Conservation (phyloP, 2,888 invertebrate genomes). For the Sinotaia quadrata region DNA sequence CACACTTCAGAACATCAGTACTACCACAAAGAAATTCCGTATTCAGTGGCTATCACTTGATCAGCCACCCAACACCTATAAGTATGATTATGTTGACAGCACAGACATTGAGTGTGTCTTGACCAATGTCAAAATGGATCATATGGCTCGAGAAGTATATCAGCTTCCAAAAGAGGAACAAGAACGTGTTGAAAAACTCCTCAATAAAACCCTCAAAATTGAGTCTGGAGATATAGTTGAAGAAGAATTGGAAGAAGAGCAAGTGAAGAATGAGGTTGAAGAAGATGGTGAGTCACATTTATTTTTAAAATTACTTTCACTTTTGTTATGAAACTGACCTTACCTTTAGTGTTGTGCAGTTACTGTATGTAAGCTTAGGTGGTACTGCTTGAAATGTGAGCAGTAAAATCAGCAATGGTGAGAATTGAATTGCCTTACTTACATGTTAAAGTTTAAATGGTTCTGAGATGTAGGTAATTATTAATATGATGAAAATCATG, state of each 20-base stretch:
- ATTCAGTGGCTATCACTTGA: slow-evolving; percentile 84
- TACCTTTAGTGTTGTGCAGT: no score
- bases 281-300: slow-evolving; percentile 31
- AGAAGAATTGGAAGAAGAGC: slow-evolving; percentile 41
- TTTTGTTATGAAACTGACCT: no score
- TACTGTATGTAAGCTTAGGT: no score
- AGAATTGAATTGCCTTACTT: no score
- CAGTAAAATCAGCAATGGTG: no score
- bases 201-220: slow-evolving; percentile 82
- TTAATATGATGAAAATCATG: no score
- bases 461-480: no score
- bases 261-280: slow-evolving; percentile 38
- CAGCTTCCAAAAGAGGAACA: slow-evolving; percentile 83
- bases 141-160: slow-evolving; percentile 82
- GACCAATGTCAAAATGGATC: slow-evolving; percentile 87
- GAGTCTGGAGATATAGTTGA: slow-evolving; percentile 58
- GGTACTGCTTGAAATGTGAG: no score
- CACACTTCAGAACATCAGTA: slow-evolving; percentile 91
- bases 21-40: slow-evolving; percentile 83
- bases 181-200: slow-evolving; percentile 85
- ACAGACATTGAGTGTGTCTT: slow-evolving; percentile 75
- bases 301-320: no score
- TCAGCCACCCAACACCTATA: slow-evolving; percentile 78
- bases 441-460: no score
- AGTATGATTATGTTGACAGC: slow-evolving; percentile 90